These are phyloP conservation scores for Polyodon spathula DNA, from an alignment of 2,113 vertebrate species.

Conservation along the genomic window DNA sequence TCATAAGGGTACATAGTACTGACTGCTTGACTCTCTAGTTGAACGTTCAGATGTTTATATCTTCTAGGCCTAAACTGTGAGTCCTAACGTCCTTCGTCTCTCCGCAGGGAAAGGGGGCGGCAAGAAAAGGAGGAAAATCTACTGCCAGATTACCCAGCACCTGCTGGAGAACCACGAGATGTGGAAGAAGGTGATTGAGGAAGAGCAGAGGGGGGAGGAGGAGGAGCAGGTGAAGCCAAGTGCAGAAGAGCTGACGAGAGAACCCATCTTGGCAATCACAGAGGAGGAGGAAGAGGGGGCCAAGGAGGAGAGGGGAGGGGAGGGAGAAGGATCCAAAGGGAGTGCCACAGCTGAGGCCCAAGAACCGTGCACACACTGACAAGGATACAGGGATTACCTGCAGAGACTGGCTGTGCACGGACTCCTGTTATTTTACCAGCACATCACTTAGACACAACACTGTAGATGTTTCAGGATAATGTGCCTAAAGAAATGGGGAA, in stretches of 20 bases:
- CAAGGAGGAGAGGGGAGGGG: constrained; percentile 47
- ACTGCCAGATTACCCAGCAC: constrained; percentile 90
- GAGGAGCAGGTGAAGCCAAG: constrained; percentile 41
- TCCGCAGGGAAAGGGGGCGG: constrained; percentile 67
- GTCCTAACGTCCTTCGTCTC: too few species aligned
- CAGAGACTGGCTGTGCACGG: constrained; percentile 39
- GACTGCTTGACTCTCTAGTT: too few species aligned
- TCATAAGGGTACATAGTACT: too few species aligned
- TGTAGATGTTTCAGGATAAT: constrained; percentile 82
- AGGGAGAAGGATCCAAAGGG: constrained; percentile 40
- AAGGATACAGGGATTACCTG: too few species aligned
- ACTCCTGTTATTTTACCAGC: constrained; percentile 78
- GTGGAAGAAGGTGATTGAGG: constrained; percentile 93
- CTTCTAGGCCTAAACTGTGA: too few species aligned
- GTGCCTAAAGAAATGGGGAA: constrained; percentile 57
- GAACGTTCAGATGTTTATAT: too few species aligned
- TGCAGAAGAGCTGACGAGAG: constrained; percentile 48
- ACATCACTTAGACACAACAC: constrained; percentile 98
- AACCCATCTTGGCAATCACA: constrained; percentile 80
- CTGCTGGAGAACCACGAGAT: constrained; percentile 92
- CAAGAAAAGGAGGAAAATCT: constrained; percentile 78
- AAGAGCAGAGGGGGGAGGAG: constrained; percentile 52
- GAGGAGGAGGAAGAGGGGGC: constrained; percentile 83
- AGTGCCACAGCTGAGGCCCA: constrained; percentile 34
- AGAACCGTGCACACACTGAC: not conserved